Base-by-base conservation (phyloP, 2,113 vertebrate species). In the Nannospalax galili region DNA sequence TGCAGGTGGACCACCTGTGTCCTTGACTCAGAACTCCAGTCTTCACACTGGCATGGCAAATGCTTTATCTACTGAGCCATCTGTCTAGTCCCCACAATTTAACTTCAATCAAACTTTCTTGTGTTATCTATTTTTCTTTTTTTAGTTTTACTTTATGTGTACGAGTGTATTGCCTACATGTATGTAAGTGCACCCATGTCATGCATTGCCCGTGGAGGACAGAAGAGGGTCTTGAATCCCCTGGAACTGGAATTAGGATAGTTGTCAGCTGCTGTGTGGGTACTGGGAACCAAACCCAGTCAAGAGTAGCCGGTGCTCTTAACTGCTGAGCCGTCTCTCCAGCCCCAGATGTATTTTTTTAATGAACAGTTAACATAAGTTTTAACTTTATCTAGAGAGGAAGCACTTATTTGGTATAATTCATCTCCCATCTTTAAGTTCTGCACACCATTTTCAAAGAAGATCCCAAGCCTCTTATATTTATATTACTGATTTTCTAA, bases 381-480 rank as follows among this genome's bases (percentile, higher is more conserved):
- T 58, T 85, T 52, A n/a, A 42, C 45, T 56, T 42, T 58, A 28
- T 75, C 16, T 37, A 30, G 35, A 56, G 90, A 78, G n/a, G 65
- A 40, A 3, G 64, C 35, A 35, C 58, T 2, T 14, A 17, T n/a
- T 20, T 42, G 19, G 22, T 48, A 16, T 12, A 5, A 67, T 94
- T 62, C 9, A 14, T 52, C 89, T 87, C 84, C 69, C 64, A 26
- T 80, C 91, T 90, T 60, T 37, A 6, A n/a, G 40, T 45, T 60
- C 58, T 93, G 62, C 82, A 82, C 60, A 52, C 56, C 79, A 2
- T 52, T 40, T 69, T 95, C 40, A 42, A 86, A 93, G 82, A 91
- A 95, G 64, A 78, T 45, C 84, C 89, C 15, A 14, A 16, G 45
- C 64, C n/a, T 88, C 32, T 95, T 74, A n/a, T 93, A 67, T 58